Evolutionary conservation across 2,113 vertebrate genomes (phyloP).

Genomic region (Bothrops jararaca): DNA sequence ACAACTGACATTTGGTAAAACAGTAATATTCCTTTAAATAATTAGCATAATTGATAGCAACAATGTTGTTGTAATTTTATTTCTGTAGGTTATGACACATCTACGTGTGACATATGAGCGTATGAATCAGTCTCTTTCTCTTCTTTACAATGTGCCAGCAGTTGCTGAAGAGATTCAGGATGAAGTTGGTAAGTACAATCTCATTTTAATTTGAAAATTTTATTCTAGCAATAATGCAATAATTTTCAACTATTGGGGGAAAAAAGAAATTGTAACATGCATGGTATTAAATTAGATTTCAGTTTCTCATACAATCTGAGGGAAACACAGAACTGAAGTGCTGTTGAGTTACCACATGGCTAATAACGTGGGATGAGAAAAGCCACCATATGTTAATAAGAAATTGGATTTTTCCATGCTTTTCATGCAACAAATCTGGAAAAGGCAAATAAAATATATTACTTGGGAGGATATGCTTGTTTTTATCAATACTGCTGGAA

Average conservation of each 20-base stretch:
- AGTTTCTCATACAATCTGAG: not conserved
- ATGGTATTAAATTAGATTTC: not conserved
- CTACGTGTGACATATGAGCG: conserved; percentile 96
- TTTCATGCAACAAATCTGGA: not conserved
- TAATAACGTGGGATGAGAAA: not conserved
- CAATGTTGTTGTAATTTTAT: conserved; percentile 30
- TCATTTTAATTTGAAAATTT: not conserved
- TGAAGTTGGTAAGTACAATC: conserved; percentile 87
- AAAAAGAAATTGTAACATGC: not conserved
- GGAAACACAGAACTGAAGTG: not conserved
- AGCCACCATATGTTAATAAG: not conserved
- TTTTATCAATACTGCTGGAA: conserved; percentile 19
- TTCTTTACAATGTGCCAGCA: conserved; percentile 94
- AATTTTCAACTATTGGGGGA: not conserved
- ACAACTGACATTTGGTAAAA: no score
- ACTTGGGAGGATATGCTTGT: not conserved
- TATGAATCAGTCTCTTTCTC: conserved; percentile 96
- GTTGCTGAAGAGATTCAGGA: conserved; percentile 95
- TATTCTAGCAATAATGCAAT: not conserved
- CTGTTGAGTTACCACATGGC: not conserved
- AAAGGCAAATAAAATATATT: conserved; percentile 5
- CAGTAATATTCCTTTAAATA: no score
- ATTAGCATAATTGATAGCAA: no score
- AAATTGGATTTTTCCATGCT: not conserved
- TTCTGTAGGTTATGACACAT: conserved; percentile 89